Evolutionary conservation across 2,113 vertebrate species (phyloP).

Genomic region (Pteronura brasiliensis): DNA sequence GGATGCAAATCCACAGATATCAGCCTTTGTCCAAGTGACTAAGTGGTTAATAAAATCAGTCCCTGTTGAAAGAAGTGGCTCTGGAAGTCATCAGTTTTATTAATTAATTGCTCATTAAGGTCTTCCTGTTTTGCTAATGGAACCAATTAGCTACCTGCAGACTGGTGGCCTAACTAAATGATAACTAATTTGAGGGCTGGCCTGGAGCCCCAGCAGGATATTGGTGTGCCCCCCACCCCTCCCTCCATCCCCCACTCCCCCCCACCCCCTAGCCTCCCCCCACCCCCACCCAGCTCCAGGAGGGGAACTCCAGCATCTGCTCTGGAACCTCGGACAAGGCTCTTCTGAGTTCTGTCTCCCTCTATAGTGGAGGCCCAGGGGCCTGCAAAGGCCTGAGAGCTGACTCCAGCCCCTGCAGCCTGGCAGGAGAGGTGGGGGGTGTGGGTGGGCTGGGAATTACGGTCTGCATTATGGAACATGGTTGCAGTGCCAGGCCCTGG

Average conservation of each 20-base stretch:
- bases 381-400: neutral
- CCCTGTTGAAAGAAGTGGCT: neutral
- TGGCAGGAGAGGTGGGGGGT: neutral
- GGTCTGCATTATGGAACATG: neutral
- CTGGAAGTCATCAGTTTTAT: neutral
- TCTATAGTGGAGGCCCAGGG: neutral
- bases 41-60: neutral
- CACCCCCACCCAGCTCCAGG: neutral
- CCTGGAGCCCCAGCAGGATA: neutral
- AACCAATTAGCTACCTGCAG: neutral
- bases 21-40: neutral
- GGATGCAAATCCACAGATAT: neutral
- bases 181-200: neutral
- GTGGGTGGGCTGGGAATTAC: neutral
- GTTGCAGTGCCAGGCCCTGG: neutral
- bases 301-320: neutral
- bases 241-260: too few relatives aligned
- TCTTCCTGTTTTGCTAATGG: slow-evolving; percentile 13
- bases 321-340: neutral
- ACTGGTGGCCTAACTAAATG: neutral
- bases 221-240: neutral
- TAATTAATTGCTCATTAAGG: slow-evolving; percentile 40
- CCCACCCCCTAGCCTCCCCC: too few relatives aligned
- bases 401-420: neutral
- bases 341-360: neutral